Evolutionary conservation across 2,113 vertebrate genomes (phyloP), one percentile per base, ranked within the genome.

Genomic region (Grantiella picta): DNA sequence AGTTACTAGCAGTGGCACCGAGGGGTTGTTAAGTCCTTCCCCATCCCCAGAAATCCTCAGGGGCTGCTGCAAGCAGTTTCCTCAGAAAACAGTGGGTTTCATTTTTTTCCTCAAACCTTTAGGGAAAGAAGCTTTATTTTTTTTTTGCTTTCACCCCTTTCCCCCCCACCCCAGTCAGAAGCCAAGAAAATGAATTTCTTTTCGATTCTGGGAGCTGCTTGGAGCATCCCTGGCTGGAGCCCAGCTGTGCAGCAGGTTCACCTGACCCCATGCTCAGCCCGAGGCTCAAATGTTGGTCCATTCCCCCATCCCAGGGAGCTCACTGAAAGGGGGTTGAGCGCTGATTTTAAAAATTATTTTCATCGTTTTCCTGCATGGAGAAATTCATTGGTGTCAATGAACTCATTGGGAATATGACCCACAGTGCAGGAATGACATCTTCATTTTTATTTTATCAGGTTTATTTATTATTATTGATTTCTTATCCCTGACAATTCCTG

Each of bases 401-500:
- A 14, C 42, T 42, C 42, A 16, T 42, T 42, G 42, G 42, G 42
- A 42, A 16, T 16, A 16, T 11, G 11, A 42, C 42, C 42, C 42
- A 15, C 42, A 42, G 42, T 42, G 42, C 42, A 42, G 42, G 42
- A 42, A 42, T 42, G 42, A 42, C 15, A 42, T 16, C 15, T 42
- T 16, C 42, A 42, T 42, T 42, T 14, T 42, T 5, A 16, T 42
- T 42, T 42, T 42, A 42, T 42, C 42, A 42, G 42, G 15, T 42
- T 42, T 16, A 42, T 42, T 42, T 42, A 42, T 42, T 14, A 42
- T 42, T 16, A 42, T 42, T 42, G 11, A 42, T 42, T 42, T 11
- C 13, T 42, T 42, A 42, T 42, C 15, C 5, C 5, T 65, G 81
- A 9, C n/a, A 45, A 2, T 10, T 11, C 3, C 0, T 13, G 11